Conservation (phyloP, 2,797 vertebrate species). For the Brachymystax lenok region DNA sequence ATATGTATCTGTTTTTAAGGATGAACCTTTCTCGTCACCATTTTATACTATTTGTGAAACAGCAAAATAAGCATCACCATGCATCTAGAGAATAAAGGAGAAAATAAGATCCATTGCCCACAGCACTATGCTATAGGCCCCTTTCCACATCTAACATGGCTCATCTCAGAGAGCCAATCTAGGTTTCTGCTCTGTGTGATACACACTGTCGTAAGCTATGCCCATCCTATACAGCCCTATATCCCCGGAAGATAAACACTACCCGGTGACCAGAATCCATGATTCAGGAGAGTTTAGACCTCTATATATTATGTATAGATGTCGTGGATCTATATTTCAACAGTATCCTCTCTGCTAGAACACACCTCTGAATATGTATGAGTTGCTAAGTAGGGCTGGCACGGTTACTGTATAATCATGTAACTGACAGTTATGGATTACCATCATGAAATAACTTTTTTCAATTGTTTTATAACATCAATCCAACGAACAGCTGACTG, state of each 20-base stretch:
- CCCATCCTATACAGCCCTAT: not conserved
- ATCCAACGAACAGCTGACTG: too few relatives aligned
- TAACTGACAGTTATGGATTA: too few relatives aligned
- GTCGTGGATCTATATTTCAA: not conserved
- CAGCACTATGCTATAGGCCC: not conserved
- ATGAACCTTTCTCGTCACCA: not conserved
- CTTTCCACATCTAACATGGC: not conserved
- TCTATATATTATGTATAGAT: not conserved
- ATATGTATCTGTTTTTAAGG: too few relatives aligned
- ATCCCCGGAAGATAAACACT: not conserved
- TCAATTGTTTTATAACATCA: too few relatives aligned
- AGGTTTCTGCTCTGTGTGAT: not conserved
- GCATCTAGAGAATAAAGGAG: not conserved
- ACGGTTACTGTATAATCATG: too few relatives aligned
- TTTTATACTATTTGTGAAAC: not conserved
- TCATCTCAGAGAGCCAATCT: not conserved
- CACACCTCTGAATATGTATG: not conserved
- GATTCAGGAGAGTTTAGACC: not conserved
- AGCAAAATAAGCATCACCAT: not conserved
- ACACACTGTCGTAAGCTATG: not conserved
- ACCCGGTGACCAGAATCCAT: not conserved
- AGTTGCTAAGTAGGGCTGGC: not conserved
- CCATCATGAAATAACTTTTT: too few relatives aligned
- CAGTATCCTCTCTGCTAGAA: not conserved
- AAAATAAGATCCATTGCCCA: not conserved